These are phyloP conservation scores for Serilophus lunatus DNA, from an alignment of 2,113 vertebrate genomes.

Conservation along the genomic window DNA sequence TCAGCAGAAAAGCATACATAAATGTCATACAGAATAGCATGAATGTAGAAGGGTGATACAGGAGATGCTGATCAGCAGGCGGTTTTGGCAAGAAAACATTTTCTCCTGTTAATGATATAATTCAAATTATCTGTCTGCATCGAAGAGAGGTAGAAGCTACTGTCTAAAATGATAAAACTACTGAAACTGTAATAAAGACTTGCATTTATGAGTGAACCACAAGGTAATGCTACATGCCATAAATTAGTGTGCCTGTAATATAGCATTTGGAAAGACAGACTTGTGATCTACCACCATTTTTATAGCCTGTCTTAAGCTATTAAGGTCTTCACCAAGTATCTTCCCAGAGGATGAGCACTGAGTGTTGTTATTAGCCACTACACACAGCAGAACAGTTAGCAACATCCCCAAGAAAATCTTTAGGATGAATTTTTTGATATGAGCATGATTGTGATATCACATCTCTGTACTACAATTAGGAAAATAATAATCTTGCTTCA, in stretches of 20 bases:
- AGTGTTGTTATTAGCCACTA: background rate
- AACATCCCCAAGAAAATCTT: background rate
- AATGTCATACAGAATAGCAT: background rate
- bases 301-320: background rate
- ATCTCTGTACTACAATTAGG: background rate
- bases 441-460: background rate
- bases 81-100: background rate
- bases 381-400: background rate
- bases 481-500: background rate
- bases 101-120: background rate
- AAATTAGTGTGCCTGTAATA: background rate
- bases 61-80: background rate
- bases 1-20: background rate
- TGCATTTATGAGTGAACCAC: background rate
- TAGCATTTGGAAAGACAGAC: background rate
- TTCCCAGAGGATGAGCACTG: background rate
- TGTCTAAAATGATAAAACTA: background rate
- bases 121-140: slow-evolving; percentile 20
- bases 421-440: background rate
- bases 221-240: background rate
- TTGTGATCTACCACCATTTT: background rate
- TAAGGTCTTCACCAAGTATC: background rate
- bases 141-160: background rate
- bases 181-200: slow-evolving; percentile 5
- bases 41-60: background rate